Evolutionary conservation across 1,140 invertebrate species (phyloP), one percentile per base, ranked within the genome.

Genomic region (Paramacrobiotus metropolitanus): DNA sequence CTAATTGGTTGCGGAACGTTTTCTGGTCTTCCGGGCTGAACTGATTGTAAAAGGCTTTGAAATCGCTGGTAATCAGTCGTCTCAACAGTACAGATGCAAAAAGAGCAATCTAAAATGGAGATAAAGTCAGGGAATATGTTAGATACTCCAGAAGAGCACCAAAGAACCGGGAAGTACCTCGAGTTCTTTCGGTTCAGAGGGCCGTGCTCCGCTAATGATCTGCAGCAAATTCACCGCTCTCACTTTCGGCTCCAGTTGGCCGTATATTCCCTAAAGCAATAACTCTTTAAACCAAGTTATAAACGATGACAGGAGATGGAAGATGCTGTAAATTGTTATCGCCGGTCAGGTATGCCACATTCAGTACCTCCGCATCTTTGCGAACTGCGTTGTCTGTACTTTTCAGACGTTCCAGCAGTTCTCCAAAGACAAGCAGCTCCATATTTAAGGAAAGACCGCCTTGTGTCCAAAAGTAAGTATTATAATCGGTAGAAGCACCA

Each of bases 71-170:
- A 67, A 97, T 84, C 1, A 96, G 73, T 59, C 92, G 78, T 30
- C 94, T 81, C 48, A 98, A 74, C 48, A 98, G 75, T 15, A 98
- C 88, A 21, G 89, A 84, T 9, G 87, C 83, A 76, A 94, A 55
- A 55, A 55, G 15, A 55, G 48, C 48, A 24, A 55, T 55, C 48
- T 55, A 28, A 15, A 24, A 55, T 18, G 24, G 4, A 28, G 24
- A 18, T 4, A 9, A 55, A 4, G 9, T 18, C 9, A 55, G n/a
- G n/a, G n/a, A n/a, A n/a, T n/a, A n/a, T n/a, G n/a, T n/a, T n/a
- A n/a, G n/a, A n/a, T n/a, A n/a, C n/a, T n/a, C n/a, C n/a, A n/a
- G n/a, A n/a, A n/a, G n/a, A n/a, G n/a, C n/a, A n/a, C n/a, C n/a
- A n/a, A n/a, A n/a, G n/a, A n/a, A n/a, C n/a, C n/a, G n/a, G n/a